phyloP scores from a whole-genome alignment of 2,888 invertebrate species.

The Drosophila macrothrix region DNA sequence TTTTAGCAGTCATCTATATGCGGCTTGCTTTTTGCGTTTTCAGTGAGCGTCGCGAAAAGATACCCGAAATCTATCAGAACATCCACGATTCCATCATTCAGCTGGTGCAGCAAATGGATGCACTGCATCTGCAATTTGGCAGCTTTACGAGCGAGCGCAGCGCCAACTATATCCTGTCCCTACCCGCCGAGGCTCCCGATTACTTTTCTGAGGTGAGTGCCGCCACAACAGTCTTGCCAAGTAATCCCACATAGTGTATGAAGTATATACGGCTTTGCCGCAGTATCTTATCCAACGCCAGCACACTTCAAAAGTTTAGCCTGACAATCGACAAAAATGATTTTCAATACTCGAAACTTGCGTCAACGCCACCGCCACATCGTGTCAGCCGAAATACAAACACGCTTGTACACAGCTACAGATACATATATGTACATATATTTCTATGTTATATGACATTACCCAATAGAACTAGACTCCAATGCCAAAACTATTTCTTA shows the following conservation, averaged over 20 bases:
- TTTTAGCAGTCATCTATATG: background rate
- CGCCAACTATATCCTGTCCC: conserved; percentile 86
- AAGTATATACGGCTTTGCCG: conserved; percentile 7
- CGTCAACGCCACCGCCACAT: conserved; percentile 56
- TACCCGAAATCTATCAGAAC: conserved; percentile 89
- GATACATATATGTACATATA: background rate
- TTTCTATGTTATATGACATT: background rate
- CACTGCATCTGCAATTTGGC: conserved; percentile 86
- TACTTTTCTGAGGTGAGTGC: conserved; percentile 87
- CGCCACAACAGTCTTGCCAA: conserved; percentile 20
- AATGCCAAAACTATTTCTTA: background rate
- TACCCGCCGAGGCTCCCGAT: conserved; percentile 86
- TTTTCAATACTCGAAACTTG: conserved; percentile 58
- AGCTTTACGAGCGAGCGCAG: conserved; percentile 83
- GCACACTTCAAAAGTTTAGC: conserved; percentile 53
- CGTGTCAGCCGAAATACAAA: conserved; percentile 34
- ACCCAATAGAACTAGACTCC: background rate
- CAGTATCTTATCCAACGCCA: conserved; percentile 67
- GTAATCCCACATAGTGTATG: conserved; percentile 29
- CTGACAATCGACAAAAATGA: conserved; percentile 33
- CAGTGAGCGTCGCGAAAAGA: conserved; percentile 90
- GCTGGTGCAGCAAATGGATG: conserved; percentile 87
- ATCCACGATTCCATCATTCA: conserved; percentile 91
- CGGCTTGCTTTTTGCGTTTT: background rate
- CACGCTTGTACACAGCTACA: conserved; percentile 5